Base-by-base conservation (phyloP, 2,888 invertebrate species). In the Rhamphomyia laevipes region DNA sequence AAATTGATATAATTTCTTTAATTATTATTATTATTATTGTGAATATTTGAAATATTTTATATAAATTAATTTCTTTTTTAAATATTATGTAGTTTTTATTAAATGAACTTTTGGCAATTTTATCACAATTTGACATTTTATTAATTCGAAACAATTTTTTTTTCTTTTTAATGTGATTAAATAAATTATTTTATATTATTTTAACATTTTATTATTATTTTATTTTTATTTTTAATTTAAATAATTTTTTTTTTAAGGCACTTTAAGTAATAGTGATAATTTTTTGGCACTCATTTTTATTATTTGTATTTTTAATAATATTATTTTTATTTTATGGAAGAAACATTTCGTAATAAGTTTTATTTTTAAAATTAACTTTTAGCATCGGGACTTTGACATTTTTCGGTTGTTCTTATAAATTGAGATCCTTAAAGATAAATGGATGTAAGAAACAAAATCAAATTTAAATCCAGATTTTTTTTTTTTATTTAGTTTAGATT, bases 91-190 rank as follows among this genome's bases (percentile, higher is more conserved):
- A n/a, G n/a, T n/a, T n/a, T 35, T n/a, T 42, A 27, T 23, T 27
- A 23, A 23, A 23, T 40, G 42, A 35, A 46, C n/a, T 48, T 43
- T 52, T 51, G 55, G 53, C 55, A 55, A 53, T 55, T 45, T 48
- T 52, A 55, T 55, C 55, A 55, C 55, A 55, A 53, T 53, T 43
- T 23, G 50, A 50, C 55, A 55, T 55, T 48, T 54, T 55, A 53
- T 45, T 53, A 43, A 27, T 30, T 21, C 5, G 9, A 27, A 6
- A 7, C 9, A 27, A 27, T 27, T 27, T 43, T 23, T 46, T 51
- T 42, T 42, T n/a, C n/a, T n/a, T n/a, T n/a, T n/a, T n/a, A n/a
- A n/a, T n/a, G n/a, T n/a, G n/a, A n/a, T n/a, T n/a, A n/a, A n/a
- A n/a, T n/a, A n/a, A 18, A 21, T 42, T 17, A 42, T 42, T 42